Evolutionary conservation across 2,797 vertebrate species (phyloP).

Genomic region (Triplophysa bombifrons): DNA sequence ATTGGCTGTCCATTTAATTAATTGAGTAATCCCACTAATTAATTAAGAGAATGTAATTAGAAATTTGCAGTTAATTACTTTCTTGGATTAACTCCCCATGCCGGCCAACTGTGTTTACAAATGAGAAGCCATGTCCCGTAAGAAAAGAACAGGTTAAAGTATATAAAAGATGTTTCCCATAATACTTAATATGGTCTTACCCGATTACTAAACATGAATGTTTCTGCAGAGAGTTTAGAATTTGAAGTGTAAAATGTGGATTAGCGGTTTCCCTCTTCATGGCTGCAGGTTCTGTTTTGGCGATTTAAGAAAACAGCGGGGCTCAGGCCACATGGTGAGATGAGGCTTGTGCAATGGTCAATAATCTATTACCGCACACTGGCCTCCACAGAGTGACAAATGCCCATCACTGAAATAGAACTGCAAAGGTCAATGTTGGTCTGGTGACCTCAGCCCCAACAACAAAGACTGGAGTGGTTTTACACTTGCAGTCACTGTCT

Average conservation of each 20-base stretch:
- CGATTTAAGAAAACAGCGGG: conserved; percentile 64
- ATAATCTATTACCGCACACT: conserved; percentile 83
- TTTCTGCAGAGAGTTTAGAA: conserved; percentile 9
- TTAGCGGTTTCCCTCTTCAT: conserved; percentile 54
- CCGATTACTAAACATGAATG: conserved; percentile 6
- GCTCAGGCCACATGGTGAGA: conserved; percentile 69
- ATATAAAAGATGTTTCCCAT: conserved; percentile 34
- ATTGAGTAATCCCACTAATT: neutral
- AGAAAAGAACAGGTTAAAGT: conserved; percentile 32
- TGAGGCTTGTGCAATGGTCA: conserved; percentile 80
- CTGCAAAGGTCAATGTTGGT: conserved; percentile 76
- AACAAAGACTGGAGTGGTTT: conserved; percentile 60
- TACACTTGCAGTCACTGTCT: conserved; percentile 55
- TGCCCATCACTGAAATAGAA: conserved; percentile 80
- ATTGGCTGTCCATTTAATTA: neutral
- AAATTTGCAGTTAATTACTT: neutral
- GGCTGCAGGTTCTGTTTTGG: conserved; percentile 59
- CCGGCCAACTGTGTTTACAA: neutral
- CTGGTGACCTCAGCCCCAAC: conserved; percentile 71
- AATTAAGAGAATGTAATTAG: neutral
- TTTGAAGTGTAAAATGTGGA: conserved; percentile 61
- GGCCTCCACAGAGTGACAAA: conserved; percentile 81
- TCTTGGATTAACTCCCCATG: neutral
- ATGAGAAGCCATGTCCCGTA: neutral
- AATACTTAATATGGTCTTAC: no score